Percentiles rank a stretch among this genome's conserved stretches.
Conservation (phyloP, 2,113 vertebrate species). For the Bettongia penicillata region DNA sequence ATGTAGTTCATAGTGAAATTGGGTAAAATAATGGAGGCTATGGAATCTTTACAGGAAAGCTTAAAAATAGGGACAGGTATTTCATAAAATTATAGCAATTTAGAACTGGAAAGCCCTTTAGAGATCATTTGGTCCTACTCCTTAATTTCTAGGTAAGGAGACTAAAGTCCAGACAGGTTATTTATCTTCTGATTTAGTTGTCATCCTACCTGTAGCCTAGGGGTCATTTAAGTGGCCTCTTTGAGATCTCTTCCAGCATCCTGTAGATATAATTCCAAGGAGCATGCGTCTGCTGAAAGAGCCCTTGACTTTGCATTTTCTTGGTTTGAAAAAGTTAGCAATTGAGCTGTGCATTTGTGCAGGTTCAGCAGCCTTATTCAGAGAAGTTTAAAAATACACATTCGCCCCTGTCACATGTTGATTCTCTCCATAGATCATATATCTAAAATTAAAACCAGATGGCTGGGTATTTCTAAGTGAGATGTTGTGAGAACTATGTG, state of each 20-base stretch:
- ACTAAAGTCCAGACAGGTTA: background rate
- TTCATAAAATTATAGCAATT: background rate
- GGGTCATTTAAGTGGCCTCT: background rate
- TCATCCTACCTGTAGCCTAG: background rate
- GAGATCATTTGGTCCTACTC: background rate
- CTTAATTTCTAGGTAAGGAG: background rate
- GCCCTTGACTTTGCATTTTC: background rate
- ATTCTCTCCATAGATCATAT: slow-evolving; percentile 3
- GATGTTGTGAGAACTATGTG: background rate
- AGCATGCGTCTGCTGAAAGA: background rate
- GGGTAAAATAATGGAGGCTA: background rate
- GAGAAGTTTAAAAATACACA: background rate
- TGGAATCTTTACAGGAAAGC: background rate
- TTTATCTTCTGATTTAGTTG: background rate
- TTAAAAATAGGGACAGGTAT: background rate
- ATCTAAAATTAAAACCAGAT: background rate
- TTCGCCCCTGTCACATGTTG: background rate
- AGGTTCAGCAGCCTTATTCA: background rate
- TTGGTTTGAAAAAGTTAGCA: background rate
- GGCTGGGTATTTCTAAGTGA: background rate
- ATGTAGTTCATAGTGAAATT: background rate
- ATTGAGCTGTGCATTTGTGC: background rate
- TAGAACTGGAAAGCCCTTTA: background rate
- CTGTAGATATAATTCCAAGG: background rate
- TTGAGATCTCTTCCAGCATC: background rate